phyloP scores from a whole-genome alignment of 1,140 invertebrate species.

The Hylaeus anthracinus region DNA sequence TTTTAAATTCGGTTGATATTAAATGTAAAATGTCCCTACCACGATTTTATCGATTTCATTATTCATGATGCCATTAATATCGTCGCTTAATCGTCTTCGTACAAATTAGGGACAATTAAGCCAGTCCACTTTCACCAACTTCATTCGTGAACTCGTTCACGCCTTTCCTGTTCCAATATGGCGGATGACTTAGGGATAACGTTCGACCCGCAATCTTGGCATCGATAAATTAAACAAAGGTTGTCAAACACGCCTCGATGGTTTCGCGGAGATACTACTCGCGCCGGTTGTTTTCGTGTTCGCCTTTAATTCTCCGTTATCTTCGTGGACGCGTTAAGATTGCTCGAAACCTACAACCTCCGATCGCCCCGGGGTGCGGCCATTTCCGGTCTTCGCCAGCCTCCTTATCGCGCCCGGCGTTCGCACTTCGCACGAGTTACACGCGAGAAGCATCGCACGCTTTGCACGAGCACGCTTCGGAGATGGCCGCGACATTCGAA shows the following conservation, averaged over 20 bases:
- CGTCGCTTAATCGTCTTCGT: too few species aligned
- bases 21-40: too few species aligned
- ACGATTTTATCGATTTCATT: too few species aligned
- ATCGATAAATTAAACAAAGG: too few species aligned
- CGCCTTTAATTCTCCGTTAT: conserved; percentile 54
- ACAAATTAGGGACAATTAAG: too few species aligned
- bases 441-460: conserved; percentile 17
- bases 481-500: too few species aligned
- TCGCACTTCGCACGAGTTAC: conserved; percentile 18
- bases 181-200: not conserved
- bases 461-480: not conserved
- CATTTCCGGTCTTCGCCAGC: conserved; percentile 52
- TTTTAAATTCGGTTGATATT: too few species aligned
- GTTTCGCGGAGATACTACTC: not conserved
- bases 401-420: conserved; percentile 52
- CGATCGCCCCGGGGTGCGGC: conserved; percentile 14
- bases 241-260: not conserved
- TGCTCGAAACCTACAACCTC: conserved; percentile 36
- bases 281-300: not conserved
- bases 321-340: conserved; percentile 50
- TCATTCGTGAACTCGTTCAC: too few species aligned
- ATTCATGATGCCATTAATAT: too few species aligned
- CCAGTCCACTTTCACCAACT: too few species aligned
- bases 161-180: too few species aligned
- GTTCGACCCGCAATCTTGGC: not conserved